A percentile compares a stretch with the other conserved stretches of the same genome.
These are phyloP conservation scores for Pithys albifrons DNA, from an alignment of 2,113 vertebrate species.

Conservation along the genomic window DNA sequence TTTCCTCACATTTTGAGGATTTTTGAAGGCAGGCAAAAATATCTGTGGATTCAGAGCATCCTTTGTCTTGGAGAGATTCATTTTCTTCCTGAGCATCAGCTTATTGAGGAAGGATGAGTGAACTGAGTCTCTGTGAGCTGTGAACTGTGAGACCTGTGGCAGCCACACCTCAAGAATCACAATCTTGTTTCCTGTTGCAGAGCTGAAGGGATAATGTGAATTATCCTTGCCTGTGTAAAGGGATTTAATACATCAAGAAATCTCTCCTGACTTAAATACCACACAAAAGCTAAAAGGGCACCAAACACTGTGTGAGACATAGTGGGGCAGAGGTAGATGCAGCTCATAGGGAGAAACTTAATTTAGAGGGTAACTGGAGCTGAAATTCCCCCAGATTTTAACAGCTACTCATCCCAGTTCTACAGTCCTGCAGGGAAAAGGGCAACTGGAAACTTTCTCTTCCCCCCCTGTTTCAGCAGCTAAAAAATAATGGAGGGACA, in stretches of 20 bases:
- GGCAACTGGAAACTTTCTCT: not conserved
- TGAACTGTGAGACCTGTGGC: not conserved
- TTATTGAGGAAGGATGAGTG: not conserved
- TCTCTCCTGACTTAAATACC: not conserved
- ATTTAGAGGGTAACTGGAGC: not conserved
- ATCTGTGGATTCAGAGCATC: not conserved
- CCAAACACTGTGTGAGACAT: not conserved
- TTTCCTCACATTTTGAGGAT: not conserved
- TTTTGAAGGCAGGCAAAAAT: not conserved
- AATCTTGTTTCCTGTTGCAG: not conserved
- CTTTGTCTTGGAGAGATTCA: not conserved
- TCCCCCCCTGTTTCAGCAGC: not conserved
- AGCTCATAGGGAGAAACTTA: not conserved
- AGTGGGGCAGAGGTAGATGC: not conserved
- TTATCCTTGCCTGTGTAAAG: not conserved
- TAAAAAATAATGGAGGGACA: not conserved
- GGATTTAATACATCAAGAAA: not conserved
- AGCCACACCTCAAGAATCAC: not conserved
- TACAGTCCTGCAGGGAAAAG: not conserved
- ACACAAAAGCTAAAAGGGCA: not conserved
- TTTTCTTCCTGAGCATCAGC: not conserved
- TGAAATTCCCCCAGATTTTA: not conserved
- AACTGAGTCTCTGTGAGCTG: not conserved
- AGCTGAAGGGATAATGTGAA: not conserved
- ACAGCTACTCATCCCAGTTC: not conserved